phyloP scores from a whole-genome alignment of 2,888 invertebrate genomes.

The Eupithecia centaureata region DNA sequence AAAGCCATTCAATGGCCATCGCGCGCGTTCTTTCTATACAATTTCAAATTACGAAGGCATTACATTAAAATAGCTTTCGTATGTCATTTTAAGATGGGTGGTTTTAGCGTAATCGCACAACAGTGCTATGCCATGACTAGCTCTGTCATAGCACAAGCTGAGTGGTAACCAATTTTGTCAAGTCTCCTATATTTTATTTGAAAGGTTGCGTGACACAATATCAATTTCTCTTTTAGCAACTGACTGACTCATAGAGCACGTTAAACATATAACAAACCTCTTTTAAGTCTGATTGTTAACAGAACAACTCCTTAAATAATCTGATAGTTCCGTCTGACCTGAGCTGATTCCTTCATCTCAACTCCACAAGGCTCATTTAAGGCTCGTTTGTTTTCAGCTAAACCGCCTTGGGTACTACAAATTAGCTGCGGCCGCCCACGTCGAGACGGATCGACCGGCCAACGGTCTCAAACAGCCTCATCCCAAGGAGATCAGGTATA shows the following conservation, averaged over 20 bases:
- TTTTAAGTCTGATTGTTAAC: neutral
- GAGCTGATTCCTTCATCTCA: neutral
- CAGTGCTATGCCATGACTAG: no score
- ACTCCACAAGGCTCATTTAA: neutral
- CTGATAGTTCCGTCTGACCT: neutral
- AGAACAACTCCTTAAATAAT: neutral
- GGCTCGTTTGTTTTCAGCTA: conserved; percentile 71
- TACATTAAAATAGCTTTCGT: no score
- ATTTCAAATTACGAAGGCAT: no score
- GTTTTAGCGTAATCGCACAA: no score
- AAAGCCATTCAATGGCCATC: no score
- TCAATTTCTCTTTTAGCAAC: no score
- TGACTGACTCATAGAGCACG: neutral
- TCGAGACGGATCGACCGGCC: conserved; percentile 70
- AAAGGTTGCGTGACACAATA: no score
- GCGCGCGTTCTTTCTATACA: no score
- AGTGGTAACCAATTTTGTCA: no score
- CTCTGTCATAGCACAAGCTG: no score
- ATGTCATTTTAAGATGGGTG: no score
- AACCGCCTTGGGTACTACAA: conserved; percentile 87
- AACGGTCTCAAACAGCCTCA: conserved; percentile 74
- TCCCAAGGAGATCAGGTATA: conserved; percentile 72
- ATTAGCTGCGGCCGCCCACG: conserved; percentile 79
- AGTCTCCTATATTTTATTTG: no score
- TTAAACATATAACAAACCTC: neutral